phyloP scores from a whole-genome alignment of 2,797 vertebrate genomes.

The Rhincodon typus region DNA sequence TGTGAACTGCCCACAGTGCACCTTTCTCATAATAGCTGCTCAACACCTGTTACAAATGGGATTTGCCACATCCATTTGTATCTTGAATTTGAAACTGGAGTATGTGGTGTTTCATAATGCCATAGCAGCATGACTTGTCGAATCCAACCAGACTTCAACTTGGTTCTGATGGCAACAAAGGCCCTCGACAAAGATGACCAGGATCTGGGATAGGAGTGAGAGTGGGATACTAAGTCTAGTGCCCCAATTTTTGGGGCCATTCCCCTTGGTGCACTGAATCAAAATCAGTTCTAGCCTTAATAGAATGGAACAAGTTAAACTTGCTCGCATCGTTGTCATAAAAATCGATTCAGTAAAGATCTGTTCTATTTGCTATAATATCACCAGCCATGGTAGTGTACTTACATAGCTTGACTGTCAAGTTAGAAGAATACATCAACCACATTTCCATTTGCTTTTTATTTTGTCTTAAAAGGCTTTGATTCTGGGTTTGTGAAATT shows the following conservation, averaged over 20 bases:
- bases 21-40: background rate
- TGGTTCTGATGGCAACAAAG: background rate
- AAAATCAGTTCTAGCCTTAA: no score
- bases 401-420: background rate
- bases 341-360: background rate
- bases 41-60: background rate
- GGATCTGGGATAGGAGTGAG: background rate
- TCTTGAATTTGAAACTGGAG: background rate
- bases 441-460: background rate
- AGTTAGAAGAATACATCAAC: background rate
- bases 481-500: background rate
- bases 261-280: background rate
- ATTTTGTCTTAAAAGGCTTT: background rate
- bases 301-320: no score
- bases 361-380: no score
- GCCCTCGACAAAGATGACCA: background rate
- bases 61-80: no score
- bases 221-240: background rate
- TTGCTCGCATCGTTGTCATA: no score
- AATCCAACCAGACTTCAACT: background rate
- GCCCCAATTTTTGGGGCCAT: background rate
- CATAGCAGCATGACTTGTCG: background rate
- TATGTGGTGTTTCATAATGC: background rate
- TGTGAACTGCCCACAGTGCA: background rate
- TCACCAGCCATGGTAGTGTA: background rate